Percentiles rank a stretch among this genome's conserved stretches.
Evolutionary conservation across 2,113 vertebrate species (phyloP).

Genomic region (Nothobranchius kuhntae): DNA sequence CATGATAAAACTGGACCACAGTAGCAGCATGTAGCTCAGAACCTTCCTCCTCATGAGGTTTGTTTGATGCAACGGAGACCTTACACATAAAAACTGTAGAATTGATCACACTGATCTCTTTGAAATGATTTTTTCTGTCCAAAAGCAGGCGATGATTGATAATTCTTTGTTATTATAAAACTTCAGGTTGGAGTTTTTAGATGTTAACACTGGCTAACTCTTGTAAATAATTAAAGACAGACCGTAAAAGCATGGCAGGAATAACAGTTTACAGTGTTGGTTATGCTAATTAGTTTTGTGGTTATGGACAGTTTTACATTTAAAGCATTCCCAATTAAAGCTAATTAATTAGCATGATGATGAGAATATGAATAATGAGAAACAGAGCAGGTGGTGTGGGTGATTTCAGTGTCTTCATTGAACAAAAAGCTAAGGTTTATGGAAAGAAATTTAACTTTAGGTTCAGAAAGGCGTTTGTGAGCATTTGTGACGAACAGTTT

Average conservation of each 20-base stretch:
- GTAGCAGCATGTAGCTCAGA: conserved; percentile 62
- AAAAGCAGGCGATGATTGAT: not conserved
- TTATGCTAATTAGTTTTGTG: too few species aligned
- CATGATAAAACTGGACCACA: conserved; percentile 40
- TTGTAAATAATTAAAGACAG: not conserved
- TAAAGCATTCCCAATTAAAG: not conserved
- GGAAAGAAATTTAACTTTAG: too few species aligned
- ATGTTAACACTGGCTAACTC: not conserved
- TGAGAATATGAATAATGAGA: too few species aligned
- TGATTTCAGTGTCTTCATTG: not conserved
- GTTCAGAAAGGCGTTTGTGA: too few species aligned
- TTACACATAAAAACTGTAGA: conserved; percentile 57
- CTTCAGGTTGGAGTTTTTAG: not conserved
- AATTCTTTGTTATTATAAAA: too few species aligned
- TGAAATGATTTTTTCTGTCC: conserved; percentile 9
- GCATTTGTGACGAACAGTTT: too few species aligned
- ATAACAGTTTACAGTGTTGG: not conserved
- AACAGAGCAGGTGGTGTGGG: not conserved
- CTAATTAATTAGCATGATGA: not conserved
- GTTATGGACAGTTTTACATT: too few species aligned
- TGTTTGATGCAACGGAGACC: conserved; percentile 23
- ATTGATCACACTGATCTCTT: conserved; percentile 1
- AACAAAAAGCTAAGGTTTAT: too few species aligned
- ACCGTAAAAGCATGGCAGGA: not conserved
- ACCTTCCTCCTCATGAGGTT: conserved; percentile 11